Evolutionary conservation across 64 coral and sea anemone species (phyloP).

Genomic region (Montipora efflorescens): DNA sequence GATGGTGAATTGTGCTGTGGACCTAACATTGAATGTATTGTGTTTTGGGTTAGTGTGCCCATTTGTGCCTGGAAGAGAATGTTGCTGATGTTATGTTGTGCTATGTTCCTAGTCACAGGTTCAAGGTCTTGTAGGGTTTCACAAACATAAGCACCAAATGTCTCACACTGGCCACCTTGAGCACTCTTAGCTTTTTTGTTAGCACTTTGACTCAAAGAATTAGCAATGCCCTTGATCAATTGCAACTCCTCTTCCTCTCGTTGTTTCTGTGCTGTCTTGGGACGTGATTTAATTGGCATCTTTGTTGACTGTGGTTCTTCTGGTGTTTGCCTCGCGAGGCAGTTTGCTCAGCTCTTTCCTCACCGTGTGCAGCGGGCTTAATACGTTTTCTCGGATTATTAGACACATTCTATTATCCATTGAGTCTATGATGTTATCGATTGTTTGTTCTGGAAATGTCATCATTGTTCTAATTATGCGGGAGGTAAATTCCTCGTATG

Average conservation of each 20-base stretch:
- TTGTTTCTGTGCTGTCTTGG: constrained; percentile 21
- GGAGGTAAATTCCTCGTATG: too few species aligned
- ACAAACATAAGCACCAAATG: constrained; percentile 53
- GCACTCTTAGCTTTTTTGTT: not conserved
- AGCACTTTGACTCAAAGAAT: constrained; percentile 29
- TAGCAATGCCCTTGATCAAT: constrained; percentile 36
- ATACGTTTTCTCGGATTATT: too few species aligned
- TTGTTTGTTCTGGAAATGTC: too few species aligned
- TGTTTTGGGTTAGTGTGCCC: constrained; percentile 32
- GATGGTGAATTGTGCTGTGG: constrained; percentile 31
- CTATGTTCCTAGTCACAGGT: constrained; percentile 14
- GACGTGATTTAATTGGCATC: constrained; percentile 33
- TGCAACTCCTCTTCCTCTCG: constrained; percentile 31
- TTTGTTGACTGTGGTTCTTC: constrained; percentile 48
- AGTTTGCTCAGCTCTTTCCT: too few species aligned
- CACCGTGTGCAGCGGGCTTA: too few species aligned
- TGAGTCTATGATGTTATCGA: too few species aligned
- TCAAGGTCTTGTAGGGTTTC: constrained; percentile 38
- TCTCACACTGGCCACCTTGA: constrained; percentile 53
- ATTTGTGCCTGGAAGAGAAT: constrained; percentile 55
- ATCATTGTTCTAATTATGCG: too few species aligned
- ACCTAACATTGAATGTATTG: constrained; percentile 22
- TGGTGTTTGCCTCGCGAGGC: too few species aligned
- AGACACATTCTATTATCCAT: too few species aligned
- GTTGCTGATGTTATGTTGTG: constrained; percentile 23